Base-by-base conservation (phyloP, 2,797 vertebrate genomes). In the Phataginus tetradactyla region DNA sequence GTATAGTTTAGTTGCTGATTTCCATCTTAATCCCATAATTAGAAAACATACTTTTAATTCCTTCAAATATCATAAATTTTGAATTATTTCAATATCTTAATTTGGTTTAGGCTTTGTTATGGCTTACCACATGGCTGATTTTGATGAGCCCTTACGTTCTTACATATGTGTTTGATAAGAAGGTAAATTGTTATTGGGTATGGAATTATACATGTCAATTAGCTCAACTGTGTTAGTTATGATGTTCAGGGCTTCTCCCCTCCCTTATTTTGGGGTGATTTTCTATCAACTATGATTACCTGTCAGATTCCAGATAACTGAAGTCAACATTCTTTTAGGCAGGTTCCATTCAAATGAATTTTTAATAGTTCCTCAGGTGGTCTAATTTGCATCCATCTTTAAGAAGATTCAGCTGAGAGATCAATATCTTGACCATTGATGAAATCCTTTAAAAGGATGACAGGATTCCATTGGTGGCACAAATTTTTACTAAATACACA, bases 341-440 rank as follows among this genome's bases (percentile, higher is more conserved):
- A 7, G 32, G 6, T 61, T 72, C 17, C 66, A 86, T 21, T 55
- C 39, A 85, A 75, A 74, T 42, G n/a, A 64, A 71, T 88, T 86
- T 88, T 90, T 53, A 93, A 27, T 79, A 78, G 57, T 83, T 27
- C 51, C 37, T 89, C 37, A 45, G 32, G 37, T 68, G n/a, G 68
- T 71, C 84, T 91, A 78, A 80, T 81, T 91, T 93, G 39, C 25
- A 78, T 34, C n/a, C 37, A 91, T 23, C 53, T 88, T 95, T 88
- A 29, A 27, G 49, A 89, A 29, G 53, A 37, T 68, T 85, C 27
- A 81, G 68, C n/a, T 87, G 34, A 75, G n/a, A 83, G 8, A 95
- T n/a, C 59, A 64, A 34, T 94, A 13, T 64, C n/a, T 72, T 34
- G 7, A 15, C 63, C 66, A 85, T 3, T 90, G 66, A 92, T 57